Percentiles rank a stretch among this genome's conserved stretches.
Conservation (phyloP, 2,113 vertebrate species). For the Cheirogaleus medius region DNA sequence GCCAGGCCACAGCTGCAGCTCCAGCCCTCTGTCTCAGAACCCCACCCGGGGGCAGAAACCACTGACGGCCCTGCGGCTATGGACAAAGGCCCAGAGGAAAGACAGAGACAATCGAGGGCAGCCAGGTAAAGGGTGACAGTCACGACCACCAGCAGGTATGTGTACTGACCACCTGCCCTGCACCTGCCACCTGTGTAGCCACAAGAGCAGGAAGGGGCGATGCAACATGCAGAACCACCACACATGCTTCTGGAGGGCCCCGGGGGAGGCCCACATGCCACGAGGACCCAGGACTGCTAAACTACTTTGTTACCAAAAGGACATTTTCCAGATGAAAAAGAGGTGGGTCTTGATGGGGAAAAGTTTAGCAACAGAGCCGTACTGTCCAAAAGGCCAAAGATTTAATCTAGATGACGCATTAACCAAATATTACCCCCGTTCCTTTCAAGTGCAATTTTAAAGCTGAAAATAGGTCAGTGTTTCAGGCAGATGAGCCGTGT, state of each 20-base stretch:
- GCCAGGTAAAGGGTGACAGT: not conserved
- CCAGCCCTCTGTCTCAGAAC: rapidly evolving
- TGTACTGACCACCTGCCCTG: not conserved
- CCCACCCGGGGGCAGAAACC: not conserved
- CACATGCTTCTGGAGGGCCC: rapidly evolving
- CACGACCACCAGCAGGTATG: not conserved
- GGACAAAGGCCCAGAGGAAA: not conserved
- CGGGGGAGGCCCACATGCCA: not conserved
- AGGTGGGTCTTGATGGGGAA: not conserved
- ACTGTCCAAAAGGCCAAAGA: not conserved
- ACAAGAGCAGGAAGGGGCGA: not conserved
- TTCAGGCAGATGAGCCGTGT: not conserved
- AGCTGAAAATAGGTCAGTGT: not conserved
- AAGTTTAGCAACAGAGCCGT: not conserved
- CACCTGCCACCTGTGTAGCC: not conserved
- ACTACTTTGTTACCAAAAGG: not conserved
- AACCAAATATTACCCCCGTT: not conserved
- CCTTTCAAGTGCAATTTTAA: not conserved
- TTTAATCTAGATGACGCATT: not conserved
- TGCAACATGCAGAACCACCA: not conserved
- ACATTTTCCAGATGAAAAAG: not conserved
- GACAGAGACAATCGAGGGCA: rapidly evolving
- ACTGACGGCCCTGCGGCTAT: rapidly evolving
- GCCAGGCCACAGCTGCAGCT: not conserved
- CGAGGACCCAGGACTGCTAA: not conserved